A percentile compares a stretch with the other conserved stretches of the same genome.
These are phyloP conservation scores for Acanthisitta chloris DNA, from an alignment of 2,113 vertebrate species.

Conservation along the genomic window DNA sequence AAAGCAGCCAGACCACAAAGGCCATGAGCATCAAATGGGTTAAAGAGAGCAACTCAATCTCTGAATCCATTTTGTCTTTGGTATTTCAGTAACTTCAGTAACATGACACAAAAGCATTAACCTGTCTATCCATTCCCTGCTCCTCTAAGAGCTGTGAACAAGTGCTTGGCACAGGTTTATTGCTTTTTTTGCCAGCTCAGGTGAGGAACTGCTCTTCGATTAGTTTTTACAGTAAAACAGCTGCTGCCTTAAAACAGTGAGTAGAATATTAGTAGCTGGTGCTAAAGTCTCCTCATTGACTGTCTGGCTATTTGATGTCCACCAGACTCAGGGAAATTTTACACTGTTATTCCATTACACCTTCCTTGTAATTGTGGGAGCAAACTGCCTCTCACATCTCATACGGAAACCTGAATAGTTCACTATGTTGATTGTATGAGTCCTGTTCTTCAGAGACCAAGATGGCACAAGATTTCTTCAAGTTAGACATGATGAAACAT, in stretches of 20 bases:
- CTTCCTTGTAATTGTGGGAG: background rate
- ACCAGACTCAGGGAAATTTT: background rate
- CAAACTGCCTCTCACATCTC: background rate
- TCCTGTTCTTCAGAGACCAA: background rate
- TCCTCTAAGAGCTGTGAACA: background rate
- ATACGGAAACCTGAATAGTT: background rate
- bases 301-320: background rate
- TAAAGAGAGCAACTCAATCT: background rate
- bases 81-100: background rate
- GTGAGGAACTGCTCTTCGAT: background rate
- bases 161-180: background rate
- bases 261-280: background rate
- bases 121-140: background rate
- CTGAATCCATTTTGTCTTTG: background rate
- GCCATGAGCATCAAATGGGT: background rate
- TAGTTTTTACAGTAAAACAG: background rate
- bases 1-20: background rate
- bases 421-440: accelerated
- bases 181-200: background rate
- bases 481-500: background rate
- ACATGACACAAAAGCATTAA: background rate
- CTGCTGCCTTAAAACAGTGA: background rate
- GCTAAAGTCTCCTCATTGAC: background rate
- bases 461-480: background rate
- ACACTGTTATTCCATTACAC: background rate